A percentile compares a stretch with the other conserved stretches of the same genome.
These are phyloP conservation scores for Fissipunctia ypsillon DNA, from an alignment of 2,888 invertebrate species.

Conservation along the genomic window DNA sequence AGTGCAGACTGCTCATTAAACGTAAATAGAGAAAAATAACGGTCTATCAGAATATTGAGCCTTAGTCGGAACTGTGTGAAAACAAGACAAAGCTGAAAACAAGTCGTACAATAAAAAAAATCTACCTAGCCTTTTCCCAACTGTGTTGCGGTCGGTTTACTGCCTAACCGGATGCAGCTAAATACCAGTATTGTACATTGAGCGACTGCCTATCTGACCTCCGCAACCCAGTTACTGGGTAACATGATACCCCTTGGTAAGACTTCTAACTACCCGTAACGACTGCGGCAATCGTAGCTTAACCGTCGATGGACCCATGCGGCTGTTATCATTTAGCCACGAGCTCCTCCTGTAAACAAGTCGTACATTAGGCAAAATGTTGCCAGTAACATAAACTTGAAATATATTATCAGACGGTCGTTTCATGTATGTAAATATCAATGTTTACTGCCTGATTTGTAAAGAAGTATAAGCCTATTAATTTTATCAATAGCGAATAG, in stretches of 20 bases:
- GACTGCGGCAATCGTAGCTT: too few relatives aligned
- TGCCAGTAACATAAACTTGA: background rate
- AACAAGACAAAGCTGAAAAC: background rate
- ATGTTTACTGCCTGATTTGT: background rate
- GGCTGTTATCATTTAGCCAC: too few relatives aligned
- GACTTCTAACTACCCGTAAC: too few relatives aligned
- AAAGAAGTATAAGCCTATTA: background rate
- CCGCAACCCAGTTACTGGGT: too few relatives aligned
- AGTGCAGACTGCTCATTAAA: slow-evolving; percentile 5
- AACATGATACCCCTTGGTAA: too few relatives aligned
- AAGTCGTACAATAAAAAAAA: background rate
- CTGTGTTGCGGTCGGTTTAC: background rate
- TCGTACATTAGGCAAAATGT: background rate
- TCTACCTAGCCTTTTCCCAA: background rate
- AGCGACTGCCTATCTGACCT: too few relatives aligned
- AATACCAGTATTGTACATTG: too few relatives aligned
- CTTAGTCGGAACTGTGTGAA: background rate
- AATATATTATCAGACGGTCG: background rate
- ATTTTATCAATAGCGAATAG: background rate
- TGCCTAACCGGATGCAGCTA: too few relatives aligned
- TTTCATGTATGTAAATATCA: background rate
- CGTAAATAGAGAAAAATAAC: background rate
- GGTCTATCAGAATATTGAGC: background rate
- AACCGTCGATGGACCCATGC: too few relatives aligned
- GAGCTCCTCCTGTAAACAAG: background rate